Base-by-base conservation (phyloP, 2,888 invertebrate species). In the Trichopoda pennipes region DNA sequence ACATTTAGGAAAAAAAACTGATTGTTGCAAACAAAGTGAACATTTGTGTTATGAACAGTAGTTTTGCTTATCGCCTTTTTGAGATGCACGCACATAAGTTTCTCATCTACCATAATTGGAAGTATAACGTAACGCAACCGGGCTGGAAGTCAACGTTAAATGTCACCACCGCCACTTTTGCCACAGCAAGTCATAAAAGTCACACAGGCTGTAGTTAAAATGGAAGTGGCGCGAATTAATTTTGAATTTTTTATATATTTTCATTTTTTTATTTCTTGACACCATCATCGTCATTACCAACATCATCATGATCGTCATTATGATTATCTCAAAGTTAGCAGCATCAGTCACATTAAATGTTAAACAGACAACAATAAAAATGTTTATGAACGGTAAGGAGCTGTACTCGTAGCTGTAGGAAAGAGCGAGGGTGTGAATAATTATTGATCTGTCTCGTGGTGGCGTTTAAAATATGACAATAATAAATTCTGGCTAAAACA, bases 51-150 rank as follows among this genome's bases (percentile, higher is more conserved):
- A 44, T 42, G 61, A 60, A 32, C 44, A 19, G 35, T 17, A 58
- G 47, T 78, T 78, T 72, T 58, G 75, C 75, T 80, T 80, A 80
- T 80, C 80, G 61, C 32, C 64, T 53, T 53, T 70, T 73, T 55
- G 63, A 77, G 81, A 81, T 77, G 55, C 81, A 81, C 81, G 81
- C 81, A 81, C 72, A n/a, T n/a, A 69, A 61, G 68, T 76, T 80
- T 76, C 55, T 32, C 56, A 64, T 28, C 49, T 68, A 51, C 81
- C 81, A 73, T 81, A 81, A 81, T 77, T 81, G 81, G 81, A 77
- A 69, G 68, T 81, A 77, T 69, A 81, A 81, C 81, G 81, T 73
- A 81, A 81, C 73, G 73, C 81, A 81, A 78, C 63, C 38, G 21
- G 44, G n/a, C 19, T 72, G 38, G 42, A 28, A 64, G 64, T 72